Evolutionary conservation across 2,888 invertebrate genomes (phyloP), one percentile per base, ranked within the genome.

Genomic region (Melikaiella ostensackeni): DNA sequence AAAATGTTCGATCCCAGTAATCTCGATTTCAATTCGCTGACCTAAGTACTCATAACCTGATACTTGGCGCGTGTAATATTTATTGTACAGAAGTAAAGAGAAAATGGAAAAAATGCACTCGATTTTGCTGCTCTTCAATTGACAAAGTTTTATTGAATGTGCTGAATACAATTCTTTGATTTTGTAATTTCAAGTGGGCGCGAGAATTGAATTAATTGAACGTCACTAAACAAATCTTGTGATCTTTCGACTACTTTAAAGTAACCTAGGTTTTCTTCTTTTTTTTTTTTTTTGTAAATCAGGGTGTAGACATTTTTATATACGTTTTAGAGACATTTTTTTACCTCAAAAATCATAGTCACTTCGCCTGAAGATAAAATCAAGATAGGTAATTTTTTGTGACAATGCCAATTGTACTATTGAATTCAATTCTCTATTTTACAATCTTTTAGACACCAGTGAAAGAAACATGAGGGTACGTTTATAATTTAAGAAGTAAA

Each of bases 1-100:
- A 38, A 24, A 21, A 38, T 19, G 50, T 50, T 30, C 16, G 70
- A 70, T 70, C 70, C 30, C 70, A 70, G 50, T 30, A 70, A 70
- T 70, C 27, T 50, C 27, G 46, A 70, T 9, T n/a, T 13, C 50
- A 70, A 70, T 70, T 35, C 11, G 35, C n/a, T 80, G 75, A 77
- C 75, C 50, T 77, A 77, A 81, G 77, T 75, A 77, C 75, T 79
- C 66, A 66, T 74, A 75, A 77, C 74, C 75, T 46, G 74, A 62
- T 79, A 78, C 79, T 80, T 77, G 77, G 76, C 78, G 63, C 63
- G 55, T 77, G 76, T 81, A 79, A 81, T 77, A 57, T 79, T 77
- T 80, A 78, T 55, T 77, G 74, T 75, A 78, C 77, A 74, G 75
- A 76, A 55, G 77, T 55, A 78, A 78, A 75, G 76, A 78, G 77